phyloP scores from a whole-genome alignment of 2,113 vertebrate genomes.

The Nematolebias whitei region DNA sequence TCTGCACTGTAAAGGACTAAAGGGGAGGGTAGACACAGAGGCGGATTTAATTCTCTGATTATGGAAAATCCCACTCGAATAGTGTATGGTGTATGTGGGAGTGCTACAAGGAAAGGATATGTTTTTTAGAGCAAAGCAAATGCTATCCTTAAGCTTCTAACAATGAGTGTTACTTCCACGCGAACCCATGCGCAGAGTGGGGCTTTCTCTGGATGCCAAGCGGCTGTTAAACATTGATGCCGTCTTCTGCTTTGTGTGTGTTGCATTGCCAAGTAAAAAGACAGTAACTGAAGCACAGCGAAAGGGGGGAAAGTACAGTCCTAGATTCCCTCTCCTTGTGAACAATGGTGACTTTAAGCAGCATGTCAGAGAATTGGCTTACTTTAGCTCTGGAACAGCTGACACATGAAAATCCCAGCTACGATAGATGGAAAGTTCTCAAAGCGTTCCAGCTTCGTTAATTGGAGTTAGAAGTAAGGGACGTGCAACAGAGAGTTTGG shows the following conservation, averaged over 20 bases:
- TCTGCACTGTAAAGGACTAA: conserved; percentile 57
- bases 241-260: conserved; percentile 60
- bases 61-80: conserved; percentile 58
- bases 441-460: conserved; percentile 63
- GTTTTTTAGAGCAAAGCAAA: conserved; percentile 60
- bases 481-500: conserved; percentile 61
- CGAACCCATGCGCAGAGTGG: conserved; percentile 50
- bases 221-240: conserved; percentile 73
- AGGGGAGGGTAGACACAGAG: conserved; percentile 53
- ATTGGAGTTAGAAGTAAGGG: conserved; percentile 69
- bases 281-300: conserved; percentile 54
- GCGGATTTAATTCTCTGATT: conserved; percentile 69
- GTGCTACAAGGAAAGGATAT: conserved; percentile 47
- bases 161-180: conserved; percentile 65
- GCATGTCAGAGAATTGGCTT: conserved; percentile 51
- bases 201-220: conserved; percentile 59
- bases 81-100: conserved; percentile 57
- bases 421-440: conserved; percentile 57
- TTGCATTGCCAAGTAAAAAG: conserved; percentile 50
- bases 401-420: conserved; percentile 58
- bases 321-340: conserved; percentile 47
- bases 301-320: conserved; percentile 13
- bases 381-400: conserved; percentile 54
- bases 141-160: conserved; percentile 71
- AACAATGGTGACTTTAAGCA: conserved; percentile 61